These are phyloP conservation scores for Volucella inanis DNA, from an alignment of 2,888 invertebrate species.

Conservation along the genomic window DNA sequence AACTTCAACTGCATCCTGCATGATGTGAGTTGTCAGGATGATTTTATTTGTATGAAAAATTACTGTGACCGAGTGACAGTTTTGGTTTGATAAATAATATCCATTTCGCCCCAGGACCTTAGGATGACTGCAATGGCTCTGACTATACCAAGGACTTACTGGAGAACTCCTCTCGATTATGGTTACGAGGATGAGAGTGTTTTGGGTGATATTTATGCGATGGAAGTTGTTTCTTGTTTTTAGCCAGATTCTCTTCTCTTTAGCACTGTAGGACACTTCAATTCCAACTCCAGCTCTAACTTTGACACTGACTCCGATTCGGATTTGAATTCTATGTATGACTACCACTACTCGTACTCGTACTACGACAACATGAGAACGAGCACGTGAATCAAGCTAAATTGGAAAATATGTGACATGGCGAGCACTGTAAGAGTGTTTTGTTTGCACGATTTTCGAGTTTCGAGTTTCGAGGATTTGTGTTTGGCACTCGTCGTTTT, in stretches of 20 bases:
- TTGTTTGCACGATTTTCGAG: slow-evolving; percentile 55
- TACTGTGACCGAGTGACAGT: slow-evolving; percentile 74
- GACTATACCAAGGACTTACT: not conserved
- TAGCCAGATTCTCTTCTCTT: slow-evolving; percentile 38
- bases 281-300: slow-evolving; percentile 15
- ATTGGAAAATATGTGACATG: slow-evolving; percentile 59
- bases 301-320: not conserved
- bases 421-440: slow-evolving; percentile 33
- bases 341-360: too few relatives aligned
- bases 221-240: slow-evolving; percentile 60
- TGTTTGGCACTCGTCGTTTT: slow-evolving; percentile 29
- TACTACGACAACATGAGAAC: too few relatives aligned
- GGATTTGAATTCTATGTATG: too few relatives aligned
- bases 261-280: slow-evolving; percentile 31
- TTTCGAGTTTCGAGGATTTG: slow-evolving; percentile 46
- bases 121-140: not conserved
- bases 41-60: slow-evolving; percentile 74
- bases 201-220: slow-evolving; percentile 51
- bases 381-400: slow-evolving; percentile 65
- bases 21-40: slow-evolving; percentile 74
- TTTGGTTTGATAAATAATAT: slow-evolving; percentile 75
- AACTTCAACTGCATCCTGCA: slow-evolving; percentile 69
- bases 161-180: slow-evolving; percentile 13
- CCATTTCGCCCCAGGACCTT: slow-evolving; percentile 64
- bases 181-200: not conserved